phyloP scores from a whole-genome alignment of 2,113 vertebrate species.

The Choloepus hoffmanni region DNA sequence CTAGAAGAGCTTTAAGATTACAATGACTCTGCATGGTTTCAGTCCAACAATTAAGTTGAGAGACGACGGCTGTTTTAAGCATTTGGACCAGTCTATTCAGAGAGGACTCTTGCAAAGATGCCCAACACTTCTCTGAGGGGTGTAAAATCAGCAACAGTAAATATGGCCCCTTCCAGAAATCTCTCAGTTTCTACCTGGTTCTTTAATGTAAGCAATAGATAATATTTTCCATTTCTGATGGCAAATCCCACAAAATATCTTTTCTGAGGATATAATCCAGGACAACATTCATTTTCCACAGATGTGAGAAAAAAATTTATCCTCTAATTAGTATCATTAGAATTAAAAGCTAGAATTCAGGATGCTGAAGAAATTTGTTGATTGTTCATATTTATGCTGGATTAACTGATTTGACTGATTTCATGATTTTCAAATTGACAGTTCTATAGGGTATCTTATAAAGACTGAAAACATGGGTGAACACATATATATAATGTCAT shows the following conservation, averaged over 20 bases:
- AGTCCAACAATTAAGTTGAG: rapidly evolving
- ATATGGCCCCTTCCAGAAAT: neutral
- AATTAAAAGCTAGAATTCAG: slow-evolving; percentile 54
- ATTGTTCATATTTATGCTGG: neutral
- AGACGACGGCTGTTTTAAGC: slow-evolving; percentile 71
- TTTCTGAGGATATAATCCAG: slow-evolving; percentile 5
- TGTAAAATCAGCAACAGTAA: slow-evolving; percentile 42
- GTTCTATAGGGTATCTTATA: neutral
- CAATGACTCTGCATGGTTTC: rapidly evolving
- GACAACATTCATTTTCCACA: neutral
- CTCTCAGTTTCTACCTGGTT: neutral
- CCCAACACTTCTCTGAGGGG: slow-evolving; percentile 80
- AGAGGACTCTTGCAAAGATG: slow-evolving; percentile 70
- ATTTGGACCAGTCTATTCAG: slow-evolving; percentile 77
- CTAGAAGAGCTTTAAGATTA: slow-evolving; percentile 59
- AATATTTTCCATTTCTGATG: slow-evolving; percentile 23
- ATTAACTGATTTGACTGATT: neutral
- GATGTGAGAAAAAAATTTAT: neutral
- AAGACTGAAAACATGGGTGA: slow-evolving; percentile 18
- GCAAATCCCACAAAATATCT: slow-evolving; percentile 31
- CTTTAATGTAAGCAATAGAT: neutral
- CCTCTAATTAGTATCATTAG: slow-evolving; percentile 1
- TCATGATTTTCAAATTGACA: slow-evolving; percentile 55
- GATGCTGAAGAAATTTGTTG: slow-evolving; percentile 49
- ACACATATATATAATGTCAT: neutral